Base-by-base conservation (phyloP, 2,888 invertebrate genomes). In the Magallana nippona region DNA sequence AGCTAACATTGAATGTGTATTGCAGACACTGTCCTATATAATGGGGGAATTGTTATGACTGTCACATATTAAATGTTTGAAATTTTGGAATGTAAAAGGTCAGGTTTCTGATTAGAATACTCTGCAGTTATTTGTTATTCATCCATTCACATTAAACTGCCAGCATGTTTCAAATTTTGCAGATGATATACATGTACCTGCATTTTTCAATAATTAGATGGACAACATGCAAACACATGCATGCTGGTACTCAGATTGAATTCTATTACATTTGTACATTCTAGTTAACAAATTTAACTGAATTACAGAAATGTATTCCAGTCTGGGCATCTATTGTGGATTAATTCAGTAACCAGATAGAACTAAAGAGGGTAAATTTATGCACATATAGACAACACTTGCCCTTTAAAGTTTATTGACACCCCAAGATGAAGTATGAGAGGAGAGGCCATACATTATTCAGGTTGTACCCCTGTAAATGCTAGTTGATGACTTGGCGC, bases 401-500 rank as follows among this genome's bases (percentile, higher is more conserved):
- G 22, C 32, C 71, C 71, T 71, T 71, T 15, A 71, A 71, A 71
- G 71, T 71, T 27, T 71, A 71, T 71, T 71, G 71, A 71, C 60
- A 71, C 71, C 71, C 13, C 22, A 71, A 32, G 71, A 13, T 27
- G 71, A 10, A 71, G 22, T 71, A 44, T 8, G 8, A 44, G 71
- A 71, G 32, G 22, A 71, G 32, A 15, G 13, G 27, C 22, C 27
- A 71, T 27, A 27, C 44, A 44, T 44, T 44, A 44, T 44, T 44
- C 44, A 15, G 17, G 60, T 44, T 60, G 13, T 71, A 71, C 27
- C 15, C 27, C 27, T 71, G 13, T 71, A 32, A 71, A 71, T 71
- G 22, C 44, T 44, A 44, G 44, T 71, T 71, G 71, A 71, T 32
- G 27, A 71, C 71, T 71, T 71, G 71, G 27, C 15, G 71, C 22